Conservation (phyloP, 2,113 vertebrate species). For the Choloepus hoffmanni region DNA sequence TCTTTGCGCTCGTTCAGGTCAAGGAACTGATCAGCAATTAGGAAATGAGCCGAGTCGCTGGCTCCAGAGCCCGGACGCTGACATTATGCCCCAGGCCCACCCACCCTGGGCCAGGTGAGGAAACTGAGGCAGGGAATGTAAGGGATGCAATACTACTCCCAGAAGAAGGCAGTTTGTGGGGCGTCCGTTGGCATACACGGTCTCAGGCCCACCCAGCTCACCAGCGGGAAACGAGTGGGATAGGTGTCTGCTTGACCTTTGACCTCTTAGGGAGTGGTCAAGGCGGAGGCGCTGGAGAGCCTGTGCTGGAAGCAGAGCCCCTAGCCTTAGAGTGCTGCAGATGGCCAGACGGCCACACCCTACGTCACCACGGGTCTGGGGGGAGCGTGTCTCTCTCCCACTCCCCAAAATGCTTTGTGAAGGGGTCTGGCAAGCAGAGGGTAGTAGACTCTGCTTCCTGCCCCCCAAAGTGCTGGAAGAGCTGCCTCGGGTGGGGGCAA, state of each 20-base stretch:
- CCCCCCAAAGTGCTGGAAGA: too few relatives aligned
- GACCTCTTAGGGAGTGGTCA: neutral
- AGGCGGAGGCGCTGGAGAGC: neutral
- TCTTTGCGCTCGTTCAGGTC: accelerated
- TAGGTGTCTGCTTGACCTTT: neutral
- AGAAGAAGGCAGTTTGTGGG: neutral
- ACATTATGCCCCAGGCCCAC: neutral
- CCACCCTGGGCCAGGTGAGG: too few relatives aligned
- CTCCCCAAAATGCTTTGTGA: too few relatives aligned
- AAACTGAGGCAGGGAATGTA: neutral
- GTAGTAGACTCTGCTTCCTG: neutral
- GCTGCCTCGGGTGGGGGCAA: accelerated
- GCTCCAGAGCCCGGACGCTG: too few relatives aligned
- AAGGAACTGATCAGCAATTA: accelerated
- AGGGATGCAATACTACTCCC: too few relatives aligned
- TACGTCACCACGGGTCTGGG: accelerated
- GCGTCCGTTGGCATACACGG: accelerated
- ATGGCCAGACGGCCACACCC: accelerated
- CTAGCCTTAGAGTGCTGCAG: neutral
- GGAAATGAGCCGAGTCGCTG: neutral
- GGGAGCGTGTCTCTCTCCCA: neutral
- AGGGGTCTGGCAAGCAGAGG: neutral
- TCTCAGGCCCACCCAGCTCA: neutral
- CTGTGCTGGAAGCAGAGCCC: neutral
- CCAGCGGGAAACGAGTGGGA: too few relatives aligned